Base-by-base conservation (phyloP, 2,888 invertebrate species). In the Creontiades dilutus region DNA sequence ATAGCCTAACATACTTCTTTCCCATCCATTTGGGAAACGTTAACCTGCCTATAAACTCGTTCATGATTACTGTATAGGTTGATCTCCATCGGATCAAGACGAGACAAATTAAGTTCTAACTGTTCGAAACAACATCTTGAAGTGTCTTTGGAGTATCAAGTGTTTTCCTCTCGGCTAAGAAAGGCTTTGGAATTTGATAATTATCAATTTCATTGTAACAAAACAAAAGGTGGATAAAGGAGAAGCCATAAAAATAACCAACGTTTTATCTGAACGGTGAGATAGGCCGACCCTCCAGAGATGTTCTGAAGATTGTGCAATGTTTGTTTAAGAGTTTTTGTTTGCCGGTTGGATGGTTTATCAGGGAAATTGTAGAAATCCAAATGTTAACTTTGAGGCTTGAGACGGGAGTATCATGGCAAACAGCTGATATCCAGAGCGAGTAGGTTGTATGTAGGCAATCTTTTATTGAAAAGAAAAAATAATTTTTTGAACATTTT, bases 341-440 rank as follows among this genome's bases (percentile, higher is more conserved):
- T 90, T 90, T 90, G 68, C 86, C 61, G 37, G 86, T 75, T 48
- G 75, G 86, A 75, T 75, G 86, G 78, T 78, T 90, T 90, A 90
- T 90, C 90, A 89, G 90, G 89, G 84, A 90, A 90, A 90, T 90
- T 90, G 89, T 89, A 90, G 89, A 89, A 90, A 90, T 90, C 90
- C 90, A 90, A 86, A 86, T 86, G 86, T 86, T 86, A 86, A 86
- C 86, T 86, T 86, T 75, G 86, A 47, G 75, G 86, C 86, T 86
- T 86, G 37, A 75, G 47, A 48, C 75, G 75, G 37, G 61, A 75
- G 75, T 47, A 86, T 68, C 68, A 86, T 37, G 75, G 76, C 75
- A 68, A 86, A 86, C 86, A 75, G 37, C 61, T 85, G 86, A 86
- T 75, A 86, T 61, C 68, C 68, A 23, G 23, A 9, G 3, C 12